Conservation (phyloP, 2,888 invertebrate species). For the Pristionchus japonicus region DNA sequence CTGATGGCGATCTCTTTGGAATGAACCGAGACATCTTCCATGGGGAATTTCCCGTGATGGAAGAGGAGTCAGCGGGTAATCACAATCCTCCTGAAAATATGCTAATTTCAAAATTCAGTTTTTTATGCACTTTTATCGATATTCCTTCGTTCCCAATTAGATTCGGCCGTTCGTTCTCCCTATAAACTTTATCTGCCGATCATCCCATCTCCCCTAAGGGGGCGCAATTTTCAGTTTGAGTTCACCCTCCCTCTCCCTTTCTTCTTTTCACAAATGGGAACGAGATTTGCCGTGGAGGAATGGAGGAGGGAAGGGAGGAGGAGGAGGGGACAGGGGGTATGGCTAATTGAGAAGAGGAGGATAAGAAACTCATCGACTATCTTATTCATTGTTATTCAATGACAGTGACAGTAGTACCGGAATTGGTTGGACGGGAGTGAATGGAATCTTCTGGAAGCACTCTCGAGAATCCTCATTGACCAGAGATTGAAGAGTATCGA, state of each 20-base stretch:
- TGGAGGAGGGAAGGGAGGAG: slow-evolving; percentile 4
- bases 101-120: neutral
- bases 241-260: slow-evolving; percentile 27
- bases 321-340: neutral
- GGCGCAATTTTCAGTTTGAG: slow-evolving; percentile 38
- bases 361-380: slow-evolving; percentile 3
- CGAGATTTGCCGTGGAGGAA: neutral
- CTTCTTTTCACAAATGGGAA: slow-evolving; percentile 24
- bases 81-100: slow-evolving; percentile 2
- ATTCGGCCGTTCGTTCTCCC: neutral
- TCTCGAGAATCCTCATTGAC: slow-evolving; percentile 62
- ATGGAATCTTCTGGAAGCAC: slow-evolving; percentile 54
- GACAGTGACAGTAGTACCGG: neutral
- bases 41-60: slow-evolving; percentile 25
- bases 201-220: neutral
- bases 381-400: neutral
- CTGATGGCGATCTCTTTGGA: slow-evolving; percentile 59
- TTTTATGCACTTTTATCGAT: neutral
- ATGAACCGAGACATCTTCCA: slow-evolving; percentile 55
- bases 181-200: neutral
- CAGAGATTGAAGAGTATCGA: slow-evolving; percentile 61
- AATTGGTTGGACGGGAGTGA: neutral
- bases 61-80: slow-evolving; percentile 35
- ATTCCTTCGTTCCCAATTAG: neutral
- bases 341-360: slow-evolving; percentile 21